Percentiles rank a stretch among this genome's conserved stretches.
These are phyloP conservation scores for Ursus arctos DNA, from an alignment of 2,113 vertebrate genomes.

Conservation along the genomic window DNA sequence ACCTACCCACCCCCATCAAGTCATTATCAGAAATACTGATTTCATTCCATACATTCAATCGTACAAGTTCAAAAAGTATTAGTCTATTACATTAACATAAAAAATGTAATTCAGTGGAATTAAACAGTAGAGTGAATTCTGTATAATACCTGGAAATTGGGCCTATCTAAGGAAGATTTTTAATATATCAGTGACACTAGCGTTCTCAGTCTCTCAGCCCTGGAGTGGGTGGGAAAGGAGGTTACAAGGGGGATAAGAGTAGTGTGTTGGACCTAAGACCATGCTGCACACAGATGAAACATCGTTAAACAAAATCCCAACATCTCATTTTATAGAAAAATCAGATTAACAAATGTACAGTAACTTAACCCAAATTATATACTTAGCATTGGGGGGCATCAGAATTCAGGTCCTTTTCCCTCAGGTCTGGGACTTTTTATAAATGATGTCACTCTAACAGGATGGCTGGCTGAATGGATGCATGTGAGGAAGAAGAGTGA, in stretches of 20 bases:
- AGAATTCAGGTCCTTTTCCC: not conserved
- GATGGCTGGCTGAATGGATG: not conserved
- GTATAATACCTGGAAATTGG: conserved; percentile 60
- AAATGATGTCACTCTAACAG: not conserved
- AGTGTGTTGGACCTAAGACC: not conserved
- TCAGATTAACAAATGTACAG: not conserved
- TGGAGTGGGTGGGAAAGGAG: not conserved
- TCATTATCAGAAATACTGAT: conserved; percentile 87
- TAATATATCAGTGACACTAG: not conserved
- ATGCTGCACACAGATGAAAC: not conserved
- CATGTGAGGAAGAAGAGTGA: not conserved
- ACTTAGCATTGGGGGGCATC: not conserved
- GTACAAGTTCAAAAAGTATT: conserved; percentile 82
- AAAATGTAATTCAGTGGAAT: conserved; percentile 73
- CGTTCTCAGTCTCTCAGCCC: not conserved
- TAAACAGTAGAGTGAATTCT: conserved; percentile 60
- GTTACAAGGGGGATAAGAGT: not conserved
- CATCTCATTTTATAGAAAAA: not conserved
- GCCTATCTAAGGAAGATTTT: conserved; percentile 4
- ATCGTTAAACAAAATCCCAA: not conserved
- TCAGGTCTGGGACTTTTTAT: not conserved
- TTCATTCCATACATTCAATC: conserved; percentile 74
- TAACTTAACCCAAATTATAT: not conserved
- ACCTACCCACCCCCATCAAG: conserved; percentile 63
- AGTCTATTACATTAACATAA: conserved; percentile 77